These are phyloP conservation scores for Chlorops oryzae DNA, from an alignment of 1,140 invertebrate genomes.

Conservation along the genomic window DNA sequence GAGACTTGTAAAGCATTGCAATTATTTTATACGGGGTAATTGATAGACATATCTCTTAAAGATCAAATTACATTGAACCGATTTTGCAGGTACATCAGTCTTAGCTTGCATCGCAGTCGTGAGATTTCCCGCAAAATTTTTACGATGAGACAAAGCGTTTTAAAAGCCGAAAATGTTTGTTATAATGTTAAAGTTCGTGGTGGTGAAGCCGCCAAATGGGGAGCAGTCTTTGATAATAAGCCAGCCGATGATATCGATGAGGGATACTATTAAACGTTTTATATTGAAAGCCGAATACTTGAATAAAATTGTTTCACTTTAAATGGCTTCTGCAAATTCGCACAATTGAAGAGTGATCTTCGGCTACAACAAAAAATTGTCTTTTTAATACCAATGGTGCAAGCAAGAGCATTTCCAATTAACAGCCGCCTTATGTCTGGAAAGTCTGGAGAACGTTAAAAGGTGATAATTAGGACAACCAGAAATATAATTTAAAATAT, in stretches of 20 bases:
- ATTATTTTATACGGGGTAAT: slow-evolving; percentile 61
- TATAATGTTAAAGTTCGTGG: slow-evolving; percentile 77
- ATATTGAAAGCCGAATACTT: not conserved
- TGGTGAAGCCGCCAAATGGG: slow-evolving; percentile 63
- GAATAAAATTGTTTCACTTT: not conserved
- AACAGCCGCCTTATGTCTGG: too few species aligned
- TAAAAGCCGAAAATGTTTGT: slow-evolving; percentile 80
- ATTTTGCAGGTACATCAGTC: slow-evolving; percentile 34
- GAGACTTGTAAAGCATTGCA: slow-evolving; percentile 66
- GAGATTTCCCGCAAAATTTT: slow-evolving; percentile 68
- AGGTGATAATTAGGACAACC: too few species aligned
- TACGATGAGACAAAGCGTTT: slow-evolving; percentile 64
- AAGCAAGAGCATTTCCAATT: not conserved
- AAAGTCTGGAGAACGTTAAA: too few species aligned
- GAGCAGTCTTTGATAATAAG: slow-evolving; percentile 36
- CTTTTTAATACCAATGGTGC: not conserved
- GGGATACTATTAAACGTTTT: slow-evolving; percentile 34
- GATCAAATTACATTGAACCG: not conserved
- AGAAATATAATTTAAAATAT: too few species aligned
- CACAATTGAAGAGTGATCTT: not conserved
- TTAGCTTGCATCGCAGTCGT: slow-evolving; percentile 50
- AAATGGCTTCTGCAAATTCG: not conserved
- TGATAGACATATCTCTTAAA: not conserved
- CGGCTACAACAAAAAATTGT: too few species aligned
- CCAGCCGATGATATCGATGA: slow-evolving; percentile 36